Percentiles rank a stretch among this genome's conserved stretches.
Evolutionary conservation across 2,888 invertebrate species (phyloP).

Genomic region (Cremastinae sp.): DNA sequence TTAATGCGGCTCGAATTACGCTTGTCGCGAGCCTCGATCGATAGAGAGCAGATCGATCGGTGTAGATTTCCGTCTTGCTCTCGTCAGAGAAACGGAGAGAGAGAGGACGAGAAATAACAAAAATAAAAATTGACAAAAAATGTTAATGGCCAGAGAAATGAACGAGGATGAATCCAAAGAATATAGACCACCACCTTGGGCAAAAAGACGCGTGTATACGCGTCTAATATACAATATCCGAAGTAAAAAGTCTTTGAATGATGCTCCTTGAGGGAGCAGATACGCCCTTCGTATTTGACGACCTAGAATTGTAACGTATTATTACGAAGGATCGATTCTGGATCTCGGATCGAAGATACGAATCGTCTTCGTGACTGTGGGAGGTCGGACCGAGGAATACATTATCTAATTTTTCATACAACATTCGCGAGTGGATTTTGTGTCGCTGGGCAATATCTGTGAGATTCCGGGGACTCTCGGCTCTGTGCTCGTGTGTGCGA

Average conservation of each 20-base stretch:
- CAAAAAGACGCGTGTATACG: conserved; percentile 33
- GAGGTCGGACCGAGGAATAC: conserved; percentile 34
- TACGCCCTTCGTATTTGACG: conserved; percentile 2
- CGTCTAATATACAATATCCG: conserved; percentile 16
- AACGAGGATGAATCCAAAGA: conserved; percentile 31
- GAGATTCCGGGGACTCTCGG: not conserved
- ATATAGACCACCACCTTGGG: conserved; percentile 53
- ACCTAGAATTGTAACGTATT: not conserved
- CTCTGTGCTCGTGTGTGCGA: not conserved
- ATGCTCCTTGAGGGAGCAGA: not conserved
- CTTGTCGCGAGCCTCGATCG: conserved; percentile 62
- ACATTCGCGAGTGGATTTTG: not conserved
- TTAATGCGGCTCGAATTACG: conserved; percentile 69
- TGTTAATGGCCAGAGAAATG: conserved; percentile 23
- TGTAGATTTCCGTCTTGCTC: conserved; percentile 57
- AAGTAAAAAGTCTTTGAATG: conserved; percentile 16
- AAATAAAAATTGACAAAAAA: conserved; percentile 19
- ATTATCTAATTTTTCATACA: conserved; percentile 15
- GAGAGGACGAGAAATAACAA: conserved; percentile 34
- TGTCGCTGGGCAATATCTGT: too few species aligned
- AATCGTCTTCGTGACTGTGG: conserved; percentile 52
- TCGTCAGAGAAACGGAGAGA: conserved; percentile 10
- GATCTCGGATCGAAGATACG: conserved; percentile 34
- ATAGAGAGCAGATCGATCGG: conserved; percentile 62
- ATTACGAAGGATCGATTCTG: conserved; percentile 24